A percentile compares a stretch with the other conserved stretches of the same genome.
Conservation (phyloP, 2,888 invertebrate genomes). For the Toxonevra muliebris region DNA sequence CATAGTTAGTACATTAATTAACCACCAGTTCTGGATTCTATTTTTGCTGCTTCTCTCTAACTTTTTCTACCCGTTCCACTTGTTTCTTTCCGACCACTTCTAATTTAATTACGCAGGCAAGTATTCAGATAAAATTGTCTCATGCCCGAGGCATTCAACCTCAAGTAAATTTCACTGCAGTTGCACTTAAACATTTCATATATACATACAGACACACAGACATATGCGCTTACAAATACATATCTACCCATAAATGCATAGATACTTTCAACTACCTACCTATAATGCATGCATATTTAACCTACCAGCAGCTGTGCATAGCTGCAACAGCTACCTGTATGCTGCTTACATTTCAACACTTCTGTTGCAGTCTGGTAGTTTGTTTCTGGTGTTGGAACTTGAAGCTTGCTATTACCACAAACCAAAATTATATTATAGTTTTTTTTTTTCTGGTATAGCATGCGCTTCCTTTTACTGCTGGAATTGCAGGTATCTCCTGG, state of each 20-base stretch:
- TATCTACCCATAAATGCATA: neutral
- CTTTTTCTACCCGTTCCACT: too few relatives aligned
- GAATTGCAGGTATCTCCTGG: neutral
- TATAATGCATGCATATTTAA: too few relatives aligned
- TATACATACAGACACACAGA: constrained; percentile 5
- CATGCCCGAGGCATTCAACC: constrained; percentile 5
- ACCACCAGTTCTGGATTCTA: too few relatives aligned
- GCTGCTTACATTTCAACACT: constrained; percentile 13
- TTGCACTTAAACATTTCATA: constrained; percentile 3
- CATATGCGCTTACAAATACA: neutral
- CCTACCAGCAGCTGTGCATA: too few relatives aligned
- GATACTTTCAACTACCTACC: too few relatives aligned
- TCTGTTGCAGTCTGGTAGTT: constrained; percentile 4
- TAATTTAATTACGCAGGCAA: neutral
- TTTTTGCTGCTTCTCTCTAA: too few relatives aligned
- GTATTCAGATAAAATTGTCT: neutral
- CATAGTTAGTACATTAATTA: too few relatives aligned
- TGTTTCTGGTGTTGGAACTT: neutral
- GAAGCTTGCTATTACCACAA: neutral
- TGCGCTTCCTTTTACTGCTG: neutral
- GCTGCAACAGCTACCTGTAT: neutral
- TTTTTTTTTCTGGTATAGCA: neutral
- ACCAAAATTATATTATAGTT: neutral
- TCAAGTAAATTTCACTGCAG: constrained; percentile 1
- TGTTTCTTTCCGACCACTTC: neutral